Evolutionary conservation across 2,113 vertebrate genomes (phyloP), one percentile per base, ranked within the genome.

Genomic region (Nanorana parkeri): DNA sequence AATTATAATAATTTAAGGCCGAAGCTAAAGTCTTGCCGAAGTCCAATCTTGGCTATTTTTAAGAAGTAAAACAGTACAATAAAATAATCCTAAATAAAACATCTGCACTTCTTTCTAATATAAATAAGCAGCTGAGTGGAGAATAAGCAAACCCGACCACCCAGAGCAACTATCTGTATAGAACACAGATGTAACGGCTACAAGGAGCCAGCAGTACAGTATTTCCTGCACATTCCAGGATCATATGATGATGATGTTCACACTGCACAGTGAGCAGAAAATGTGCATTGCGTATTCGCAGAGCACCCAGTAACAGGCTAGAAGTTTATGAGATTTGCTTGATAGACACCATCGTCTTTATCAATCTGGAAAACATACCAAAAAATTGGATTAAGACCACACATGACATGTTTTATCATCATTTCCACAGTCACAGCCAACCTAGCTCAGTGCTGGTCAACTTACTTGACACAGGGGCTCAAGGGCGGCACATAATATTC

Each of bases 281-380:
- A 4, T 58, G 15, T 3, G n/a, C 0, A 7, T 15, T 6, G 17
- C 56, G 32, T 23, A 29, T 52, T 20, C n/a, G 1, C 1, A 81
- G 69, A 16, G 21, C 5, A 15, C 28, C 47, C 0, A 26, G 68
- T 54, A 47, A 10, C 0, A 1, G 1, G 32, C 84, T 89, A 90
- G 83, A 83, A 84, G 84, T 82, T 88, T 0, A 83, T 1, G 0
- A 89, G 29, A 0, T 78, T 89, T 26, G 89, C 83, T 0, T 78
- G 68, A 52, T 17, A 80, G 0, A 36, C 0, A 0, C 88, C 47
- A 0, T 89, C 60, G 0, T 83, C 90, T 3, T 26, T 54, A 47
- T 87, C 28, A 0, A 83, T 86, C 92, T 94, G 86, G 1, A 81
- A 86, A 0, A 55, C 10, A 69, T 0, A 32, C 8, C 21, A n/a